These are phyloP conservation scores for Chiloscyllium plagiosum DNA, from an alignment of 2,113 vertebrate species.

Conservation along the genomic window DNA sequence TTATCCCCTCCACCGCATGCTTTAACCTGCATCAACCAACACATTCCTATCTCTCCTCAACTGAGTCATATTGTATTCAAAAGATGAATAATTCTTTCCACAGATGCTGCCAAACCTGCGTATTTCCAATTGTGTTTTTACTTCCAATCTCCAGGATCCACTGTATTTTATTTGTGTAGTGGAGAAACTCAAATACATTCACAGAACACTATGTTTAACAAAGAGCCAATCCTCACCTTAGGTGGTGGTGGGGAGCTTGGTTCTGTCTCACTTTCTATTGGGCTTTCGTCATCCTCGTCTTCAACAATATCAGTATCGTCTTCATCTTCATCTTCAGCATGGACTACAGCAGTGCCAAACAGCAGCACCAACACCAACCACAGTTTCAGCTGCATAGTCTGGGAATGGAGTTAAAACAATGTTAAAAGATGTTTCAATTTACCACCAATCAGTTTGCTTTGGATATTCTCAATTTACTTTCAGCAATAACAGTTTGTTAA, in stretches of 20 bases:
- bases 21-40: neutral
- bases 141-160: too few relatives aligned
- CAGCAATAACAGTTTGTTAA: neutral
- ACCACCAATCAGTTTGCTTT: neutral
- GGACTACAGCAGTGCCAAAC: constrained; percentile 51
- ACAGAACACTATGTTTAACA: constrained; percentile 33
- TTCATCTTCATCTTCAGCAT: constrained; percentile 58
- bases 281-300: constrained; percentile 72
- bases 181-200: neutral
- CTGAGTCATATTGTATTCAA: too few relatives aligned
- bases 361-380: constrained; percentile 64
- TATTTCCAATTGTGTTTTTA: too few relatives aligned
- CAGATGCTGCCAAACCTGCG: too few relatives aligned
- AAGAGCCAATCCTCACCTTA: constrained; percentile 62
- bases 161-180: too few relatives aligned
- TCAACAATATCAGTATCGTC: constrained; percentile 61
- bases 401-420: neutral
- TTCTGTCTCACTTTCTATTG: constrained; percentile 59
- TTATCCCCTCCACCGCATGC: too few relatives aligned
- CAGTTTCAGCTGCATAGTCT: constrained; percentile 71
- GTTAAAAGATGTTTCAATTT: neutral
- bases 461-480: too few relatives aligned
- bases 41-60: too few relatives aligned
- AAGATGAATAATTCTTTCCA: too few relatives aligned
- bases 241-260: constrained; percentile 60